Percentiles rank a stretch among this genome's conserved stretches.
These are phyloP conservation scores for Phallusia fumigata DNA, from an alignment of 23 tunicate species.

Conservation along the genomic window DNA sequence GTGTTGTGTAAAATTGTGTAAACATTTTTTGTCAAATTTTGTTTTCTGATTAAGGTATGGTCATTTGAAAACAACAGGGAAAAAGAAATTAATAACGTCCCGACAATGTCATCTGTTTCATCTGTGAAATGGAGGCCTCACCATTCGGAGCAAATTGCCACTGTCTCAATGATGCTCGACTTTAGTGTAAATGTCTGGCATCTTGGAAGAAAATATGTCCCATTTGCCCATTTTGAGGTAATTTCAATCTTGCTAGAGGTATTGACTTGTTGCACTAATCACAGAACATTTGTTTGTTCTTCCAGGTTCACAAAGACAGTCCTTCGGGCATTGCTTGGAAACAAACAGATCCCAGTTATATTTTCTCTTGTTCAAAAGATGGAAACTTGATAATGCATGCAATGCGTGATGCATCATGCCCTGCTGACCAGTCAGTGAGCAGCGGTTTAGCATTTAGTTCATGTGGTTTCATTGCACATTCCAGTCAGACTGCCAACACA, in stretches of 20 bases:
- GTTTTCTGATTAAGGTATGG: constrained; percentile 39
- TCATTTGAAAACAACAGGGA: constrained; percentile 23
- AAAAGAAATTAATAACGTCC: constrained; percentile 30
- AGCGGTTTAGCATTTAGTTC: constrained; percentile 53
- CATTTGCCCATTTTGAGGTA: constrained; percentile 78
- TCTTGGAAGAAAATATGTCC: constrained; percentile 64
- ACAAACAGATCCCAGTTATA: constrained; percentile 41
- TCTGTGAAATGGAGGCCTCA: constrained; percentile 72
- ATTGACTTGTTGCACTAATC: too few relatives aligned
- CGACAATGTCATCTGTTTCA: constrained; percentile 64
- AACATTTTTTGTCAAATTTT: background rate
- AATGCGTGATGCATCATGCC: constrained; percentile 55
- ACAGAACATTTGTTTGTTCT: constrained; percentile 13
- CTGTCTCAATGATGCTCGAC: constrained; percentile 77
- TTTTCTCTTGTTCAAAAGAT: constrained; percentile 83
- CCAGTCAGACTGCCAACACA: constrained; percentile 8
- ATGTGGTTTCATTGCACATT: constrained; percentile 43
- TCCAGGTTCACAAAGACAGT: constrained; percentile 34
- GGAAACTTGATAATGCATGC: constrained; percentile 59
- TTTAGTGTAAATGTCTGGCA: constrained; percentile 80
- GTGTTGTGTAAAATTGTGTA: too few relatives aligned
- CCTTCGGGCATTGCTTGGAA: constrained; percentile 85
- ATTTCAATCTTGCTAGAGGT: background rate
- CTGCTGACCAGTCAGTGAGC: constrained; percentile 43
- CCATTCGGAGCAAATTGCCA: constrained; percentile 71